Conservation (phyloP, 30 jellyfish, hydroid and myxozoan species). For the Aurelia sp. region DNA sequence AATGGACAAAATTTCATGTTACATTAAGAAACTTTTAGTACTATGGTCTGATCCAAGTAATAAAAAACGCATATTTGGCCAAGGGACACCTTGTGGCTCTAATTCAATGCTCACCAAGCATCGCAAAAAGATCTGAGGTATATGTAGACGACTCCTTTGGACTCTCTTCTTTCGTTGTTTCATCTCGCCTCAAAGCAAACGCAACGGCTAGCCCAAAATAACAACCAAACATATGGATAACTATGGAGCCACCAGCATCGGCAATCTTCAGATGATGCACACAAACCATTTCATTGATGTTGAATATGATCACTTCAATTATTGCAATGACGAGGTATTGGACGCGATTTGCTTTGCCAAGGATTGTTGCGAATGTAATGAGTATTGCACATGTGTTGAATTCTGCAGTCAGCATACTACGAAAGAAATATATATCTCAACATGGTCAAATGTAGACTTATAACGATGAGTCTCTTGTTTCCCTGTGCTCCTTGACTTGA, state of each 20-base stretch:
- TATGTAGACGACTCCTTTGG: constrained; percentile 73
- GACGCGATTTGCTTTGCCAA: constrained; percentile 74
- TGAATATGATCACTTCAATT: constrained; percentile 63
- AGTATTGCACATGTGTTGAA: constrained; percentile 81
- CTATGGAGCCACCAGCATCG: constrained; percentile 93
- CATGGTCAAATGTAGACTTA: too few species aligned
- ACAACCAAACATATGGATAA: constrained; percentile 83
- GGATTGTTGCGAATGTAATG: constrained; percentile 84
- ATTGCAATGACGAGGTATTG: constrained; percentile 79
- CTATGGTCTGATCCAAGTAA: too few species aligned
- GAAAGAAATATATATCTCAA: too few species aligned
- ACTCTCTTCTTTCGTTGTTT: constrained; percentile 46
- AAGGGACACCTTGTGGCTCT: too few species aligned
- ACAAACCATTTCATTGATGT: constrained; percentile 60
- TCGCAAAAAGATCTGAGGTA: constrained; percentile 78
- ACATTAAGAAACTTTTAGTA: too few species aligned
- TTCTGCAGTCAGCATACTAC: constrained; percentile 77
- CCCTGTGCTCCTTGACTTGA: too few species aligned
- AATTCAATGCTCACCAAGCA: constrained; percentile 56
- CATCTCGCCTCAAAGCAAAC: constrained; percentile 26
- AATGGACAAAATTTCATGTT: too few species aligned
- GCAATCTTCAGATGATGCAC: constrained; percentile 31
- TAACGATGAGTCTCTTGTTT: too few species aligned
- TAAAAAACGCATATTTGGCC: too few species aligned
- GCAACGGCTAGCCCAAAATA: constrained; percentile 91